phyloP scores from a whole-genome alignment of 2,888 invertebrate species.

The Cotesia congregata region DNA sequence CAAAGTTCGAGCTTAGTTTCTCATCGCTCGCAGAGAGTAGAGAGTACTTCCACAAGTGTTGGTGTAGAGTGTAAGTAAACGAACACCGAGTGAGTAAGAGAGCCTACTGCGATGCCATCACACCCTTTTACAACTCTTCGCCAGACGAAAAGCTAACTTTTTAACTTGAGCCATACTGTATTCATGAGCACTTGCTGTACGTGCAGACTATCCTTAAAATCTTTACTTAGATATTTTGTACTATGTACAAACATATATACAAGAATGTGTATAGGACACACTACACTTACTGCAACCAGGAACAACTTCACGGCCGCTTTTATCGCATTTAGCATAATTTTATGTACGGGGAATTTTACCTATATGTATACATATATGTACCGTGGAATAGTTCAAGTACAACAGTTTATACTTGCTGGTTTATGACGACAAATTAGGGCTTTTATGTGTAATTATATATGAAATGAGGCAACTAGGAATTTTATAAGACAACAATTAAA shows the following conservation, averaged over 20 bases:
- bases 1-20: slow-evolving; percentile 31
- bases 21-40: background rate
- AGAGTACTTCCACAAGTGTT: slow-evolving; percentile 11
- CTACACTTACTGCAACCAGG: background rate
- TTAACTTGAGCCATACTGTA: slow-evolving; percentile 32
- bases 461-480: no score
- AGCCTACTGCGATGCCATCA: background rate
- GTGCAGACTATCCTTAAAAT: slow-evolving; percentile 27
- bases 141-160: slow-evolving; percentile 36
- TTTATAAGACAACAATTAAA: no score
- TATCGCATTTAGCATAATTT: background rate
- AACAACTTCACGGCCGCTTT: background rate
- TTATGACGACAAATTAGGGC: no score
- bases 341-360: background rate
- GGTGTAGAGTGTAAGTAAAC: background rate
- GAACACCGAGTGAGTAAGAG: background rate
- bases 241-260: background rate
- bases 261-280: background rate
- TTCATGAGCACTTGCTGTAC: slow-evolving; percentile 38
- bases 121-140: background rate
- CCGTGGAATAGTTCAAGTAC: no score
- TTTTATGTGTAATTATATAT: no score
- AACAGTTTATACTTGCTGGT: no score
- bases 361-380: no score
- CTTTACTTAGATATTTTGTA: background rate